Evolutionary conservation across 2,888 invertebrate species (phyloP).

Genomic region (Schizotus pectinicornis): DNA sequence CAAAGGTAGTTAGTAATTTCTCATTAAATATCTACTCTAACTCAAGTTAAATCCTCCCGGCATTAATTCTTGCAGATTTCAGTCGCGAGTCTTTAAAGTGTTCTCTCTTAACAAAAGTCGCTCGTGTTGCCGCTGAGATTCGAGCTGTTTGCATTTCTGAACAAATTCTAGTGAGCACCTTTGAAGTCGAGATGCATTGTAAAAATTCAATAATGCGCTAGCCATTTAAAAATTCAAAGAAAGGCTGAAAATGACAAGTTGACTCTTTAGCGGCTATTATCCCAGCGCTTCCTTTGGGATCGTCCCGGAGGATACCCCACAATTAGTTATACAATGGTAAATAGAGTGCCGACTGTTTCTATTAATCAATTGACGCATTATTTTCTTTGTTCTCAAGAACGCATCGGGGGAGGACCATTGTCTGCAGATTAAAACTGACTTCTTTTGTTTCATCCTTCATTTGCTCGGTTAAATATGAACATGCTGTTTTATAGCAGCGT

Average conservation of each 20-base stretch:
- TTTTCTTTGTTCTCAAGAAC: conserved; percentile 31
- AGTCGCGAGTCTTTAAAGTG: conserved; percentile 11
- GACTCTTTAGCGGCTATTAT: conserved; percentile 24
- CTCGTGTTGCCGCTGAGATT: conserved; percentile 9
- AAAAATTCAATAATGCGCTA: neutral
- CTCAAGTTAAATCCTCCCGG: conserved; percentile 6
- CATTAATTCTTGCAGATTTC: conserved; percentile 12
- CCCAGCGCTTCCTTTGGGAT: neutral
- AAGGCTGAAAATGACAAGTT: conserved; percentile 23
- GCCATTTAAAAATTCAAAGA: neutral
- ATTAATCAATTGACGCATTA: conserved; percentile 41
- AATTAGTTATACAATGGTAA: conserved; percentile 40
- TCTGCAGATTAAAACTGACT: conserved; percentile 38
- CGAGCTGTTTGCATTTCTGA: conserved; percentile 5
- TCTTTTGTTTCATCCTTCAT: conserved; percentile 40
- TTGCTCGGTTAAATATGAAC: conserved; percentile 38
- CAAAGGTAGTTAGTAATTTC: conserved; percentile 14
- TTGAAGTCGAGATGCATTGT: conserved; percentile 11
- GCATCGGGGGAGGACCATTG: conserved; percentile 26
- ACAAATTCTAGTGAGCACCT: conserved; percentile 11
- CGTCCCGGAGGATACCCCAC: conserved; percentile 17
- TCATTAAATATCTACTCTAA: conserved; percentile 1
- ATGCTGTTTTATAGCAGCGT: conserved; percentile 19
- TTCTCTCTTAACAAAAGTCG: conserved; percentile 13
- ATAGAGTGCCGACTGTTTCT: conserved; percentile 41